phyloP scores from a whole-genome alignment of 2,888 invertebrate genomes.

The Notodonta dromedarius region DNA sequence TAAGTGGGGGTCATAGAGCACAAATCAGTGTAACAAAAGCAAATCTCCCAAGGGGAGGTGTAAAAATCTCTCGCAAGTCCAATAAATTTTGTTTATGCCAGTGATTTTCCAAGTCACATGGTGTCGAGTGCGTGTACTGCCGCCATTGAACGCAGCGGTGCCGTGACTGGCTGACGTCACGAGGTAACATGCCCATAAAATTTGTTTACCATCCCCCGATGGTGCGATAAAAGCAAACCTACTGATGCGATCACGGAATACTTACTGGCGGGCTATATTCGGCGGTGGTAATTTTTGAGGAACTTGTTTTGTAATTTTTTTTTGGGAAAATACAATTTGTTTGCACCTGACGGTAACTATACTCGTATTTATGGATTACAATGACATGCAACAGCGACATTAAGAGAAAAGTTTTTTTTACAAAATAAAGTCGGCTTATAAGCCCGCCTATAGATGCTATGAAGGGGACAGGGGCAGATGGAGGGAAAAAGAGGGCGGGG shows the following conservation, averaged over 20 bases:
- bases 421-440: too few species aligned
- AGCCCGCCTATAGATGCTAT: too few species aligned
- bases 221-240: conserved; percentile 51
- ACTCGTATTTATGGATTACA: too few species aligned
- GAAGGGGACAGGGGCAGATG: too few species aligned
- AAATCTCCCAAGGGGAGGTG: neutral
- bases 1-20: too few species aligned
- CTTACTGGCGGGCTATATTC: conserved; percentile 15
- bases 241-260: conserved; percentile 56
- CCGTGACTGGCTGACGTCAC: conserved; percentile 70
- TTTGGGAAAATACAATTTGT: too few species aligned
- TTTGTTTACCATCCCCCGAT: conserved; percentile 61
- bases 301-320: neutral
- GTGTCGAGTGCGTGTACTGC: conserved; percentile 70
- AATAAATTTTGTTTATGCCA: conserved; percentile 19
- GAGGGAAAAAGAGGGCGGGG: too few species aligned
- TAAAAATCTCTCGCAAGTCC: conserved; percentile 9
- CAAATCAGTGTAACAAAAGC: too few species aligned
- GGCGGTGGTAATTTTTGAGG: conserved; percentile 21
- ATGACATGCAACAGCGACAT: too few species aligned
- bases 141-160: conserved; percentile 60
- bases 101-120: conserved; percentile 35
- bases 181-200: conserved; percentile 65
- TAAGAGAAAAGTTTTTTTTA: too few species aligned
- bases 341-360: too few species aligned